Conservation (phyloP, 2,113 vertebrate species). For the Cephalopterus ornatus region DNA sequence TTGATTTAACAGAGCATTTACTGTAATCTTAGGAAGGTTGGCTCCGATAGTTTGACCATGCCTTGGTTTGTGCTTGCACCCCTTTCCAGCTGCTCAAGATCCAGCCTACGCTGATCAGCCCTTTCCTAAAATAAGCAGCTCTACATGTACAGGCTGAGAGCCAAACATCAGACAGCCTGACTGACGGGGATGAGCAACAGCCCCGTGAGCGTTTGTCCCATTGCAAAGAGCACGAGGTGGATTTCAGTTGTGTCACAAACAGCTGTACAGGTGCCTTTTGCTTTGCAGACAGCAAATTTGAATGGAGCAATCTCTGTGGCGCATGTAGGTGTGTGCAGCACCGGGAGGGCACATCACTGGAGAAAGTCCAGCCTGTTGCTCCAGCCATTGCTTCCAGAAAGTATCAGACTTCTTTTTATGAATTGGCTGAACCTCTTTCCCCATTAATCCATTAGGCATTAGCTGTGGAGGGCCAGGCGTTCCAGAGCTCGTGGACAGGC, state of each 20-base stretch:
- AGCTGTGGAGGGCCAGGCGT: rapidly evolving
- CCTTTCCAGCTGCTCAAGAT: not conserved
- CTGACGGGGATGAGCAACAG: not conserved
- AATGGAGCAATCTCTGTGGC: not conserved
- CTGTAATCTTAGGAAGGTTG: not conserved
- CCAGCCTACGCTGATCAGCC: not conserved
- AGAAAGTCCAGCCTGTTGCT: not conserved
- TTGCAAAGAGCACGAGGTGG: not conserved
- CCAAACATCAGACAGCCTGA: not conserved
- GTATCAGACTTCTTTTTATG: not conserved
- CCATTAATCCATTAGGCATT: not conserved
- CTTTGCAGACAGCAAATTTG: not conserved
- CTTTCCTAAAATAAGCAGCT: slow-evolving; percentile 9
- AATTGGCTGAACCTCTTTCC: not conserved
- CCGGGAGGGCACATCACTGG: not conserved
- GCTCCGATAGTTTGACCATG: rapidly evolving
- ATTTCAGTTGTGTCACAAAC: not conserved
- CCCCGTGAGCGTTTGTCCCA: not conserved
- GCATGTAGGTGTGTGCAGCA: not conserved
- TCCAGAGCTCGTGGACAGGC: not conserved
- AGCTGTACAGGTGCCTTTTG: not conserved
- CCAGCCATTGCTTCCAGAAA: not conserved
- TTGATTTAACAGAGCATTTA: not conserved
- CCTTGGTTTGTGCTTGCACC: not conserved
- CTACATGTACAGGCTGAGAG: not conserved